Base-by-base conservation (phyloP, 2,113 vertebrate species). In the Sceloporus undulatus region DNA sequence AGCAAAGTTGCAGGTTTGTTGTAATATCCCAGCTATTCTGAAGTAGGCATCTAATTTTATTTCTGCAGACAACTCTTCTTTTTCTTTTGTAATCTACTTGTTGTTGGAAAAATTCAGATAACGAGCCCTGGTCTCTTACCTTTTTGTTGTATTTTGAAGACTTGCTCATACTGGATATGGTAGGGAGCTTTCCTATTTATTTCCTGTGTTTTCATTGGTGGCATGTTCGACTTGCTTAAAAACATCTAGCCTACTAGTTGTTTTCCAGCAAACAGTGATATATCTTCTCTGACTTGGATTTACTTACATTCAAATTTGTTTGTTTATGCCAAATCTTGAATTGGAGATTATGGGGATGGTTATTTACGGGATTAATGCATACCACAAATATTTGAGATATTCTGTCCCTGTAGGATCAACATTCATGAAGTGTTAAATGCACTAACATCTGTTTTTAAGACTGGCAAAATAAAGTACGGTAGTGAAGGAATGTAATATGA, bases 131-230 rank as follows among this genome's bases (percentile, higher is more conserved):
- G 77, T 84, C 88, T 88, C 0, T 0, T 42, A 52, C 23, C 84
- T 16, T 88, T 52, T 65, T 77, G n/a, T 34, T 56, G 2, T 40
- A 10, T 56, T 62, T 85, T 73, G 14, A 71, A 75, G 54, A 11
- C 4, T 40, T 75, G 29, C 91, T 79, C 89, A 94, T 93, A 92
- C 88, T 94, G 92, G 92, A 93, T 92, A 95, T 95, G 91, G 91
- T 92, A 94, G 92, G 90, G 48, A 73, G 88, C 71, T 79, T 75
- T 5, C 0, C 85, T 42, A 52, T 83, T 77, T 77, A 84, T 84
- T 84, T 84, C 29, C 87, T 79, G 0, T 2, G 76, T 1, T 40
- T 56, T 16, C 40, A 38, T 5, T 78, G 21, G 59, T 14, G 29
- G 75, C 27, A 25, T 71, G 71, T 48, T 85, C 0, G 25, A 19